Conservation (phyloP, 1,140 invertebrate genomes). For the Drosophila auraria region DNA sequence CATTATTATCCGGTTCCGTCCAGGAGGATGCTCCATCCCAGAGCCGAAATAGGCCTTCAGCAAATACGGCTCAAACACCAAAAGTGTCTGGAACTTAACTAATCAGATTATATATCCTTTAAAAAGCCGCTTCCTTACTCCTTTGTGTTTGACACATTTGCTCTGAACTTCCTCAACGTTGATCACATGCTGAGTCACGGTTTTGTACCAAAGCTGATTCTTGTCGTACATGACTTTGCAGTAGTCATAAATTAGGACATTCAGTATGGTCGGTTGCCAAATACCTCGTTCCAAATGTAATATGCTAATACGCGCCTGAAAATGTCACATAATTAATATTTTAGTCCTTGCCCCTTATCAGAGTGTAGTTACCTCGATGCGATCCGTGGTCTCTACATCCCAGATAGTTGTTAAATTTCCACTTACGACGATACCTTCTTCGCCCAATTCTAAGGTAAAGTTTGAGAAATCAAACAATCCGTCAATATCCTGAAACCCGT, state of each 20-base stretch:
- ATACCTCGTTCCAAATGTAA: constrained; percentile 6
- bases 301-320: not conserved
- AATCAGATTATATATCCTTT: not conserved
- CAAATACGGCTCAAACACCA: not conserved
- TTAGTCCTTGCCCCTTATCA: too few relatives aligned
- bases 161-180: not conserved
- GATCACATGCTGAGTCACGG: not conserved
- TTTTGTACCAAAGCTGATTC: not conserved
- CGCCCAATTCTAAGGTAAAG: not conserved
- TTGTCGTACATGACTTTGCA: constrained; percentile 6
- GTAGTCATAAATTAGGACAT: not conserved
- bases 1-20: not conserved
- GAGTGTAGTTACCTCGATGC: not conserved
- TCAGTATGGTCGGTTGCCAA: constrained; percentile 15
- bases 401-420: not conserved
- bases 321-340: not conserved
- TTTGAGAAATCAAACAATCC: not conserved
- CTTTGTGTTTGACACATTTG: not conserved
- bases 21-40: not conserved
- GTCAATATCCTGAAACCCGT: not conserved
- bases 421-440: not conserved
- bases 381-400: constrained; percentile 12
- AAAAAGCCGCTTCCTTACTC: not conserved
- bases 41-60: not conserved
- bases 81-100: not conserved